These are phyloP conservation scores for Lordiphosa andalusiaca DNA, from an alignment of 2,888 invertebrate genomes.

Conservation along the genomic window DNA sequence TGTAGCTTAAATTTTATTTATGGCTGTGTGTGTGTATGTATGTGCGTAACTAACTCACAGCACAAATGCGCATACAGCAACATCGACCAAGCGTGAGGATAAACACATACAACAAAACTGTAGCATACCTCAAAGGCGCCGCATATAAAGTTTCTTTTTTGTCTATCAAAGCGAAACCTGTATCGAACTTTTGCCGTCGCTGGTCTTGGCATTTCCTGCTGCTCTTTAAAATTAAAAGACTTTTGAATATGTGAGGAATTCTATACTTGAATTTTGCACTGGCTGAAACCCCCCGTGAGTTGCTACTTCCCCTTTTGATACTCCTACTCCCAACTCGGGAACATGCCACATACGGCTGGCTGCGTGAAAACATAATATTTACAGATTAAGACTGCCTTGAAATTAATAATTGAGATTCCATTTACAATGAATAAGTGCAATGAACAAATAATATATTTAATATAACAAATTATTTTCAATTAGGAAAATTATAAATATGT, in stretches of 20 bases:
- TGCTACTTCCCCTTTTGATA: too few relatives aligned
- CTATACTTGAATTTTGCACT: too few relatives aligned
- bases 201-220: slow-evolving; percentile 15
- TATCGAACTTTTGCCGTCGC: slow-evolving; percentile 42
- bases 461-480: too few relatives aligned
- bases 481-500: too few relatives aligned
- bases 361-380: too few relatives aligned
- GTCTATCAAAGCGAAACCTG: slow-evolving; percentile 58
- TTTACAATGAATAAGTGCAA: too few relatives aligned
- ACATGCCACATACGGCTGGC: too few relatives aligned
- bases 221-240: neutral
- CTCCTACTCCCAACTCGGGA: too few relatives aligned
- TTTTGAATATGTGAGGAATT: neutral
- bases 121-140: slow-evolving; percentile 31
- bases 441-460: too few relatives aligned
- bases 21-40: slow-evolving; percentile 41
- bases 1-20: slow-evolving; percentile 73
- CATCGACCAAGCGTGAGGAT: slow-evolving; percentile 12
- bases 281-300: too few relatives aligned
- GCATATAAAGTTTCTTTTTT: slow-evolving; percentile 60
- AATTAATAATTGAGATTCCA: too few relatives aligned
- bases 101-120: slow-evolving; percentile 22
- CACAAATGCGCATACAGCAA: slow-evolving; percentile 21
- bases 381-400: too few relatives aligned
- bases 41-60: slow-evolving; percentile 44